Base-by-base conservation (phyloP, 2,113 vertebrate genomes). In the Ursus arctos region DNA sequence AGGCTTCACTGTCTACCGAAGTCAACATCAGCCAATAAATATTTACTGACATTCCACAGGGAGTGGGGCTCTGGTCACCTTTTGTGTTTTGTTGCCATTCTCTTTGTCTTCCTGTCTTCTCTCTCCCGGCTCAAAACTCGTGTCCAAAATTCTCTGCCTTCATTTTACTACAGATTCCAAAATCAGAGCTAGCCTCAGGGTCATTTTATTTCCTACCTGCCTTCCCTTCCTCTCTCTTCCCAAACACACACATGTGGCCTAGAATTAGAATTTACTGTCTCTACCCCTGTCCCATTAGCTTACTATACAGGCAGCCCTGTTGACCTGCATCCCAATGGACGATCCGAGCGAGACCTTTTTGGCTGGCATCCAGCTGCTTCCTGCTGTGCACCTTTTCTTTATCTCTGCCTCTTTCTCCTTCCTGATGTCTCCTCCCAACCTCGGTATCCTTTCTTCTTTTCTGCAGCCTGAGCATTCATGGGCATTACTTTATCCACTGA, bases 191-290 rank as follows among this genome's bases (percentile, higher is more conserved):
- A 22, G 19, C 21, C 33, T 85, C 3, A 43, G 3, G 65, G 14
- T 24, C 91, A 94, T 79, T 93, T 94, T 55, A 22, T 84, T 83
- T 91, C 86, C 69, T 81, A 26, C 36, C 89, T 89, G 51, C 49
- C 43, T 59, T 86, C 18, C 10, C 18, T 69, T 89, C 40, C 49
- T 85, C 24, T 65, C 9, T 79, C 51, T 83, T 79, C 63, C 49
- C 40, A 87, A 55, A 63, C n/a, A 57, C 59, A 57, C 59, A 90
- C 47, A 6, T 0, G 33, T 36, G 77, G 59, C 61, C 79, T 43
- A 13, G 47, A 61, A 86, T 33, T 77, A 77, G 51, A 72, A 79
- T 76, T 16, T 47, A 21, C 59, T 10, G 0, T 31, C 53, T 43
- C 61, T 36, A 24, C 12, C 49, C 40, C 31, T 55, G 65, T 76